phyloP scores from a whole-genome alignment of 2,888 invertebrate genomes.

The Drosophila melanosoma region DNA sequence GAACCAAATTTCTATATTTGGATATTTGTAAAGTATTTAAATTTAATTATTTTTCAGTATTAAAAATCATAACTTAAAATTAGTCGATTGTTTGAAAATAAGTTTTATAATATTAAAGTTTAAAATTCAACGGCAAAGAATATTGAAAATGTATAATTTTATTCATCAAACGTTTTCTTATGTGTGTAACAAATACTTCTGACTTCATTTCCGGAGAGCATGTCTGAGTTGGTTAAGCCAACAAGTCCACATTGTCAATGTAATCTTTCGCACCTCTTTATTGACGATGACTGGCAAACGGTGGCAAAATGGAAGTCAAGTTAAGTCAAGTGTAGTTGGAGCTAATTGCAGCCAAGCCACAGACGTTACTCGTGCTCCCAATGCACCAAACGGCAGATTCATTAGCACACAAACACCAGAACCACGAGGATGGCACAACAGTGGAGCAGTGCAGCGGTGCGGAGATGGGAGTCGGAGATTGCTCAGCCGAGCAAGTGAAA shows the following conservation, averaged over 20 bases:
- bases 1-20: neutral
- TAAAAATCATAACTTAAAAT: neutral
- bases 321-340: constrained; percentile 59
- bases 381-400: constrained; percentile 56
- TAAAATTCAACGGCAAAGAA: neutral
- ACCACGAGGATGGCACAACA: neutral
- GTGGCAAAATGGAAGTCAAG: constrained; percentile 25
- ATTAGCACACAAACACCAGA: constrained; percentile 51
- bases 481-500: constrained; percentile 42
- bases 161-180: neutral
- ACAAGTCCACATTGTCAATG: neutral
- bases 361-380: constrained; percentile 38
- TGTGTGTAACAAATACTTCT: neutral
- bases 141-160: neutral
- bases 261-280: constrained; percentile 47
- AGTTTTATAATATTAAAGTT: neutral
- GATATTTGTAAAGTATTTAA: neutral
- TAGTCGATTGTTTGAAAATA: neutral
- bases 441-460: neutral
- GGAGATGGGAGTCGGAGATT: neutral
- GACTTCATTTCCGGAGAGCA: neutral
- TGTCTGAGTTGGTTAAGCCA: neutral
- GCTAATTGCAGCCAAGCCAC: constrained; percentile 68
- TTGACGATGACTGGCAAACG: constrained; percentile 2
- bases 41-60: too few relatives aligned